Evolutionary conservation across 2,113 vertebrate genomes (phyloP).

Genomic region (Zosterops hypoxanthus): DNA sequence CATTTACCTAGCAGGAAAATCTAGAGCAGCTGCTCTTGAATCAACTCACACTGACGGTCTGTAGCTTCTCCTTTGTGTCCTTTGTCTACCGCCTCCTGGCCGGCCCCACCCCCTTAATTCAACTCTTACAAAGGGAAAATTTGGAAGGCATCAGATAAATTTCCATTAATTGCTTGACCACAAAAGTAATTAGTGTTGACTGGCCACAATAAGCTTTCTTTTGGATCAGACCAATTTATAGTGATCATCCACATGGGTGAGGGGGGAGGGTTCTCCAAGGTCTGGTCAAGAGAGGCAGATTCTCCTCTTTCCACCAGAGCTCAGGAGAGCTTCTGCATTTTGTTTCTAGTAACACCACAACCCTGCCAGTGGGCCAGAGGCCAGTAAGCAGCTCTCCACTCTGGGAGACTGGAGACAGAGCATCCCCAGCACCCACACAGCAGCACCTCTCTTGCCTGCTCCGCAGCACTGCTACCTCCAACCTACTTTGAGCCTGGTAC

Average conservation of each 20-base stretch:
- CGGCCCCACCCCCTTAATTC: not conserved
- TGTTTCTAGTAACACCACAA: not conserved
- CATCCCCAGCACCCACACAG: not conserved
- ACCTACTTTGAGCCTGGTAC: fast-evolving
- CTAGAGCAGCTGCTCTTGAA: not conserved
- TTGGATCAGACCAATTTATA: not conserved
- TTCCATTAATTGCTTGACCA: not conserved
- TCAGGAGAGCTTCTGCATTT: not conserved
- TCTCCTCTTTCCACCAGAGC: not conserved
- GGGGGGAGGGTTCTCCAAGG: not conserved
- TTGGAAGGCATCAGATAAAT: not conserved
- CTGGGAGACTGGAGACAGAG: fast-evolving
- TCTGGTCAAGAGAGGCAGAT: not conserved
- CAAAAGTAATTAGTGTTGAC: not conserved
- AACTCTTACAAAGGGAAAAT: not conserved
- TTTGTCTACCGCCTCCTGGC: not conserved
- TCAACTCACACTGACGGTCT: not conserved
- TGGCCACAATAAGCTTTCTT: not conserved
- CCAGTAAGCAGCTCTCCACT: not conserved
- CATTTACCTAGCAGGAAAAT: not conserved
- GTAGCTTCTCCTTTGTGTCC: not conserved
- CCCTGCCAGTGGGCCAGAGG: fast-evolving
- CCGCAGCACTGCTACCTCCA: fast-evolving
- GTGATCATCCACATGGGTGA: not conserved
- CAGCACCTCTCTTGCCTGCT: not conserved